A percentile compares a stretch with the other conserved stretches of the same genome.
Conservation (phyloP, 2,797 vertebrate species). For the Pterois miles region DNA sequence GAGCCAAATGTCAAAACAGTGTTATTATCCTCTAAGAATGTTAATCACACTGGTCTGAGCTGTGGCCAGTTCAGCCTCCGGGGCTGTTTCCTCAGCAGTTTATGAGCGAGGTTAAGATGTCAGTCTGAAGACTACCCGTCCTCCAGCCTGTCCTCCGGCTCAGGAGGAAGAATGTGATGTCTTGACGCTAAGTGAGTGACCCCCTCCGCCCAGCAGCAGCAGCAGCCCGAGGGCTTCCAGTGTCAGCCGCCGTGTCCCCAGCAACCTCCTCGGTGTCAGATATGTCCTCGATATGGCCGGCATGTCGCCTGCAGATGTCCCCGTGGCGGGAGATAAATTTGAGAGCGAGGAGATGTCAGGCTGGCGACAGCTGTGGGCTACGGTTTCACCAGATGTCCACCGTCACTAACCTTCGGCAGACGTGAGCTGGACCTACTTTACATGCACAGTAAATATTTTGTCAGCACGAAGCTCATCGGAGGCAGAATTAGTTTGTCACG, state of each 20-base stretch:
- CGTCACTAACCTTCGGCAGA: slow-evolving; percentile 81
- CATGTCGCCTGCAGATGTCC: slow-evolving; percentile 88
- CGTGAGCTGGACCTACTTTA: slow-evolving; percentile 67
- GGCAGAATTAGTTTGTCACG: slow-evolving; percentile 52
- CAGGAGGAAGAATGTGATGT: slow-evolving; percentile 62
- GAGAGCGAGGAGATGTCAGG: slow-evolving; percentile 89
- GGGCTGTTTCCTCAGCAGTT: slow-evolving; percentile 70
- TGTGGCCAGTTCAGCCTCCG: slow-evolving; percentile 56
- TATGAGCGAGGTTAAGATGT: slow-evolving; percentile 82
- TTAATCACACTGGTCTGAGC: slow-evolving; percentile 64
- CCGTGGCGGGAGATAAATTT: slow-evolving; percentile 88
- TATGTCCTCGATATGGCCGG: slow-evolving; percentile 85
- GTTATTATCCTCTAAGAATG: slow-evolving; percentile 73
- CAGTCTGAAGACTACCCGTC: slow-evolving; percentile 65
- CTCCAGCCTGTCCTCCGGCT: slow-evolving; percentile 78
- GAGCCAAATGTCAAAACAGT: slow-evolving; percentile 67
- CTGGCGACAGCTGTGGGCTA: slow-evolving; percentile 91
- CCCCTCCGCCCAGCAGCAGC: slow-evolving; percentile 45
- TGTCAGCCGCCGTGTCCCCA: slow-evolving; percentile 82
- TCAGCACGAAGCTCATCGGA: slow-evolving; percentile 55
- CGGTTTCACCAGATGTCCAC: slow-evolving; percentile 93
- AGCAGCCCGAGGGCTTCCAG: slow-evolving; percentile 61
- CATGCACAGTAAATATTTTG: slow-evolving; percentile 79
- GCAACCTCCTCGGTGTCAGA: slow-evolving; percentile 82
- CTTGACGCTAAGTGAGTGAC: slow-evolving; percentile 65